These are phyloP conservation scores for Carduelis carduelis DNA, from an alignment of 2,797 vertebrate genomes.

Conservation along the genomic window DNA sequence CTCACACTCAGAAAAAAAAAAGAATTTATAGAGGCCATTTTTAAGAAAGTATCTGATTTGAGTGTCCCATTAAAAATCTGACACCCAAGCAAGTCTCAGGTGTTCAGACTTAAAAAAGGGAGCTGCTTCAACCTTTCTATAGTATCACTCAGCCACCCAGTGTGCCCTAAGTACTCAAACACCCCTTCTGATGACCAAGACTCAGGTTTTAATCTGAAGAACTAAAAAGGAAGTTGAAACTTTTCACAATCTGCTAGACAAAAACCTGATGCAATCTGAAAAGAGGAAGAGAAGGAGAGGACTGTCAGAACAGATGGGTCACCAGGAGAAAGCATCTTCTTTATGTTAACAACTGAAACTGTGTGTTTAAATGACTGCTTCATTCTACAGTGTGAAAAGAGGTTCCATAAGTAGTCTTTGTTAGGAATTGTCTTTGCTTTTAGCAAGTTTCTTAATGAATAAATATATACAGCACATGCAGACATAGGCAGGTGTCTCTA, in stretches of 20 bases:
- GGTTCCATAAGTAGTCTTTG: background rate
- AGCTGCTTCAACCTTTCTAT: background rate
- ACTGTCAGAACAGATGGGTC: background rate
- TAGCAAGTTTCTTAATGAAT: background rate
- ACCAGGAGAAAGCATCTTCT: background rate
- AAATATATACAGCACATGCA: background rate
- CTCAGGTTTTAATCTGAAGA: background rate
- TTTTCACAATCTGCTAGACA: background rate
- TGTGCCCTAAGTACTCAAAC: background rate
- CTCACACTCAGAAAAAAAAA: background rate
- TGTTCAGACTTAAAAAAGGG: background rate
- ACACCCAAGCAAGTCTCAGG: background rate
- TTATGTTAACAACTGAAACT: background rate
- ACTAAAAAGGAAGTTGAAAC: background rate
- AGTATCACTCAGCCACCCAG: background rate
- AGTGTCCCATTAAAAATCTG: background rate
- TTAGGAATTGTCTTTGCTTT: background rate
- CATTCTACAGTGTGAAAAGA: background rate
- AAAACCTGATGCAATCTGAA: background rate
- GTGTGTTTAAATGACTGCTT: background rate
- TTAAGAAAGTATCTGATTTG: background rate
- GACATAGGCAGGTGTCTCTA: background rate
- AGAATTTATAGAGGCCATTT: background rate
- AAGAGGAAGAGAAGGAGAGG: background rate
- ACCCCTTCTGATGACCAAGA: background rate